phyloP scores from a whole-genome alignment of 2,113 vertebrate species.

The Hyla sarda region DNA sequence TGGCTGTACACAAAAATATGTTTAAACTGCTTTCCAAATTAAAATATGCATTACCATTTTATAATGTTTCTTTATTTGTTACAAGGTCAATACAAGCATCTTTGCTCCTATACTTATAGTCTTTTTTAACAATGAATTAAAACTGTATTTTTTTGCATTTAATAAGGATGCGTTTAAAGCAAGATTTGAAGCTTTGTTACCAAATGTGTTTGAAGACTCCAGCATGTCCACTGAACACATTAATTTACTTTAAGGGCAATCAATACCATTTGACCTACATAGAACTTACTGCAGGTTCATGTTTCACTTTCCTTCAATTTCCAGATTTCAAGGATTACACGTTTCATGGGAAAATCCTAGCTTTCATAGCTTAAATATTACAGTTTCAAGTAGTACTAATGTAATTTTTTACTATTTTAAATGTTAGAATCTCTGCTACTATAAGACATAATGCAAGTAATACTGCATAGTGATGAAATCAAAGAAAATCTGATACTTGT shows the following conservation, averaged over 20 bases:
- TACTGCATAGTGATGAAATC: background rate
- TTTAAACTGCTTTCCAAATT: too few relatives aligned
- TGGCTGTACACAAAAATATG: too few relatives aligned
- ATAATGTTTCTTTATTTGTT: too few relatives aligned
- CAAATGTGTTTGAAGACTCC: background rate
- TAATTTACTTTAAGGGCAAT: slow-evolving; percentile 12
- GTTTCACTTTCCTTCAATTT: slow-evolving; percentile 2
- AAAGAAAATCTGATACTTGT: background rate
- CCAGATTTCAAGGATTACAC: background rate
- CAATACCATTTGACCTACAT: background rate
- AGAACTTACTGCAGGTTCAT: slow-evolving; percentile 1
- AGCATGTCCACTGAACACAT: background rate
- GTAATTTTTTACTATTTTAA: background rate
- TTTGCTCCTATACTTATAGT: background rate
- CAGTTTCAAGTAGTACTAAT: background rate
- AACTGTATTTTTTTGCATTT: background rate
- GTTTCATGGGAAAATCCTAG: background rate
- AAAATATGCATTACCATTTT: too few relatives aligned
- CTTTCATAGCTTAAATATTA: background rate
- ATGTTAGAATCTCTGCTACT: background rate
- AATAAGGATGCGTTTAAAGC: background rate
- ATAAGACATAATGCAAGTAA: background rate
- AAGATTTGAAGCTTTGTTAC: background rate
- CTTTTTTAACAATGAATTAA: background rate
- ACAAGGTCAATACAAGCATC: background rate